Conservation (phyloP, 2,888 invertebrate genomes). For the Dynastes grantii region DNA sequence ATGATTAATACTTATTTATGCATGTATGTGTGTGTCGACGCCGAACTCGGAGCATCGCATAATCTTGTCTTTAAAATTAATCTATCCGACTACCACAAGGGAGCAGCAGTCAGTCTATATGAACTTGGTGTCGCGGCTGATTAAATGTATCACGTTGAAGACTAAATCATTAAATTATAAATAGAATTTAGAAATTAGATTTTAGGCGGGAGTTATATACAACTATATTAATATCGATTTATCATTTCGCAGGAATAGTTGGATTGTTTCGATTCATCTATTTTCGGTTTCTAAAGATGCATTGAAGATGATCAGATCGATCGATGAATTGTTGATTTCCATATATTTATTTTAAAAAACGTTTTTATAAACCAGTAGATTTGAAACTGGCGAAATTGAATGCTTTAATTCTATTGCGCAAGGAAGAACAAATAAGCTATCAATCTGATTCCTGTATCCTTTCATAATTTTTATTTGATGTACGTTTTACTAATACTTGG, state of each 20-base stretch:
- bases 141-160: slow-evolving; percentile 36
- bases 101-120: slow-evolving; percentile 12
- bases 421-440: too few relatives aligned
- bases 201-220: slow-evolving; percentile 15
- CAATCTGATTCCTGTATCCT: too few relatives aligned
- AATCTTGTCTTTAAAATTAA: slow-evolving; percentile 32
- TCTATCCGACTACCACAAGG: slow-evolving; percentile 2
- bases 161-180: slow-evolving; percentile 44
- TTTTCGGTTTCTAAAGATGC: not conserved
- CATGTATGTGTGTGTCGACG: slow-evolving; percentile 12
- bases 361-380: too few relatives aligned
- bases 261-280: slow-evolving; percentile 3
- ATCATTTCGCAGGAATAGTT: not conserved
- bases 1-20: slow-evolving; percentile 39
- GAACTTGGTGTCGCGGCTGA: slow-evolving; percentile 20
- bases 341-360: too few relatives aligned
- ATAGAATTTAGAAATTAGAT: slow-evolving; percentile 42
- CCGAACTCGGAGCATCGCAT: not conserved
- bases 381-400: too few relatives aligned
- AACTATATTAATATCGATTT: slow-evolving; percentile 19
- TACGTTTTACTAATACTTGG: too few relatives aligned
- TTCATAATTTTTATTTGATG: too few relatives aligned
- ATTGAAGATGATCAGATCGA: not conserved
- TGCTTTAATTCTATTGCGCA: too few relatives aligned
- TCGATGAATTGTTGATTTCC: not conserved